Conservation (phyloP, 1,140 invertebrate species). For the Rhopalosiphum maidis region DNA sequence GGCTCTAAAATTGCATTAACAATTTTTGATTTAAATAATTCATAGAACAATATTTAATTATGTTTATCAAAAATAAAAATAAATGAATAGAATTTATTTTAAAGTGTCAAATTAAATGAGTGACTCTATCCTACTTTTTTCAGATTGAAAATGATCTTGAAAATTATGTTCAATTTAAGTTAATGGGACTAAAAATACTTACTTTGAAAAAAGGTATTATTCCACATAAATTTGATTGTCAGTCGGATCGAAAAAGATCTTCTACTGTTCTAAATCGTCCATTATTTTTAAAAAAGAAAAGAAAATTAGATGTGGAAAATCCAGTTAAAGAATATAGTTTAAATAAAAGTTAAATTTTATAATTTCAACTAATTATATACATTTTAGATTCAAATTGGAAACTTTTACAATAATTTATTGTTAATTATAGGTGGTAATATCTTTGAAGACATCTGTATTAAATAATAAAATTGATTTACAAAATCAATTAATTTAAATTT, state of each 20-base stretch:
- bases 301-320: not conserved
- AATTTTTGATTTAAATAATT: not conserved
- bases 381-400: not conserved
- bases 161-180: not conserved
- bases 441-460: not conserved
- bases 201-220: not conserved
- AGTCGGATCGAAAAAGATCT: not conserved
- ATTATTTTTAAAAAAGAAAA: not conserved
- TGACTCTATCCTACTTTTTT: not conserved
- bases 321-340: not conserved
- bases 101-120: not conserved
- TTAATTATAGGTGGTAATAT: not conserved
- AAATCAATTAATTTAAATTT: too few species aligned
- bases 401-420: not conserved
- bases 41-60: not conserved
- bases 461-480: not conserved
- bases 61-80: not conserved
- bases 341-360: not conserved
- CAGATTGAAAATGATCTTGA: conserved; percentile 24
- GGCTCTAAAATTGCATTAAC: not conserved
- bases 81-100: not conserved
- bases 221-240: conserved; percentile 1
- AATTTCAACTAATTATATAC: not conserved
- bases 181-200: not conserved
- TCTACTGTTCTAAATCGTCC: not conserved